Evolutionary conservation across 2,888 invertebrate species (phyloP).

Genomic region (Drosophila bunnanda): DNA sequence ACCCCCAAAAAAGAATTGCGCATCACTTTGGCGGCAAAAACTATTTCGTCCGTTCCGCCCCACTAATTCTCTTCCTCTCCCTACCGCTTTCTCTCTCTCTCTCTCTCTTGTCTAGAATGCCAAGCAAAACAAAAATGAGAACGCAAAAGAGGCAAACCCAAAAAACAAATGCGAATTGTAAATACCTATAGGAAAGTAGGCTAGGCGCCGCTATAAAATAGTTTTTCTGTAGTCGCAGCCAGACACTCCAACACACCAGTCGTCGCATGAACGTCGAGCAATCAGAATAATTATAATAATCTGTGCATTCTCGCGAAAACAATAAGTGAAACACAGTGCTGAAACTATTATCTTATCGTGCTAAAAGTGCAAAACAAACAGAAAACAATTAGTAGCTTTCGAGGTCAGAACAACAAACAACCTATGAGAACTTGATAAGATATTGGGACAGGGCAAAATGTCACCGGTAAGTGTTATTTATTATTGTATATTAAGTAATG

Average conservation of each 20-base stretch:
- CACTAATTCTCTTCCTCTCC: neutral
- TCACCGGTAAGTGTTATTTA: constrained; percentile 53
- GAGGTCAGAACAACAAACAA: constrained; percentile 1
- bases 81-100: neutral
- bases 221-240: constrained; percentile 53
- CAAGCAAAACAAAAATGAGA: constrained; percentile 59
- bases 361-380: constrained; percentile 1
- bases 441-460: constrained; percentile 43
- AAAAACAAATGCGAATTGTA: constrained; percentile 16
- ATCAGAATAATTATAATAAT: neutral
- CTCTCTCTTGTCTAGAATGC: constrained; percentile 50
- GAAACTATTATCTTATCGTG: constrained; percentile 24
- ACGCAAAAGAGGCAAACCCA: constrained; percentile 32
- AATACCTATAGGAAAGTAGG: constrained; percentile 57
- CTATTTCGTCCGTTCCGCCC: constrained; percentile 61
- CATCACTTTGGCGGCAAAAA: constrained; percentile 49
- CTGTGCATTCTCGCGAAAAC: constrained; percentile 4
- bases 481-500: neutral
- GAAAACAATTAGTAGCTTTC: neutral
- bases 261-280: constrained; percentile 4
- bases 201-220: constrained; percentile 49
- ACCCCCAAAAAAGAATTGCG: constrained; percentile 60
- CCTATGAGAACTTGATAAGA: constrained; percentile 32
- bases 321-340: neutral
- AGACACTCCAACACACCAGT: constrained; percentile 54